phyloP scores from a whole-genome alignment of 2,113 vertebrate genomes.

The Athene cunicularia region DNA sequence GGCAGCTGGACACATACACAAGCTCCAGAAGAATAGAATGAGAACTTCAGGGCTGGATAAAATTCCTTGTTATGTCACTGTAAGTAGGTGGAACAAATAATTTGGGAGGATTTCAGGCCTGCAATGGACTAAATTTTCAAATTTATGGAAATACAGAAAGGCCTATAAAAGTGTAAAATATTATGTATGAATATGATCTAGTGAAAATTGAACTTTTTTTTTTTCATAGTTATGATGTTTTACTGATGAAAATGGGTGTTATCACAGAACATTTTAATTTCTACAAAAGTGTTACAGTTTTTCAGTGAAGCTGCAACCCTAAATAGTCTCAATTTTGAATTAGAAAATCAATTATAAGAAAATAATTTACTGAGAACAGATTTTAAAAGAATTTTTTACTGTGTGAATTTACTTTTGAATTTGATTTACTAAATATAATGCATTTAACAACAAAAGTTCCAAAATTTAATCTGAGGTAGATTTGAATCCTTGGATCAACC shows the following conservation, averaged over 20 bases:
- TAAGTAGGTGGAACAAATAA: background rate
- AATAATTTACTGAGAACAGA: background rate
- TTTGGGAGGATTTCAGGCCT: background rate
- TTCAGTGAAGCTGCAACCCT: background rate
- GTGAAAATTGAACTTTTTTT: background rate
- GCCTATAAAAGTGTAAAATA: background rate
- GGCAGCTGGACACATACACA: background rate
- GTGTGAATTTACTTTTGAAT: background rate
- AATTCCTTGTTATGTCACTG: background rate
- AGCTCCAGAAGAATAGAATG: background rate
- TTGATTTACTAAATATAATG: background rate
- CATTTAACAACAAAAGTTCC: background rate
- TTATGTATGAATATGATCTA: background rate
- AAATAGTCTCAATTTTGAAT: background rate
- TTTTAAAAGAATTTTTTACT: background rate
- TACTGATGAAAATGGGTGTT: background rate
- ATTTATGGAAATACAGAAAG: background rate
- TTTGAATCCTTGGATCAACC: background rate
- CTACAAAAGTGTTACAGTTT: background rate
- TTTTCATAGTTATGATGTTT: background rate
- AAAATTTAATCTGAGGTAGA: background rate
- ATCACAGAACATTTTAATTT: background rate
- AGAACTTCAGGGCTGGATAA: background rate
- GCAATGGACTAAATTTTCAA: background rate
- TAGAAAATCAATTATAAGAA: background rate